phyloP scores from a whole-genome alignment of 2,113 vertebrate species.

The Boleophthalmus pectinirostris region DNA sequence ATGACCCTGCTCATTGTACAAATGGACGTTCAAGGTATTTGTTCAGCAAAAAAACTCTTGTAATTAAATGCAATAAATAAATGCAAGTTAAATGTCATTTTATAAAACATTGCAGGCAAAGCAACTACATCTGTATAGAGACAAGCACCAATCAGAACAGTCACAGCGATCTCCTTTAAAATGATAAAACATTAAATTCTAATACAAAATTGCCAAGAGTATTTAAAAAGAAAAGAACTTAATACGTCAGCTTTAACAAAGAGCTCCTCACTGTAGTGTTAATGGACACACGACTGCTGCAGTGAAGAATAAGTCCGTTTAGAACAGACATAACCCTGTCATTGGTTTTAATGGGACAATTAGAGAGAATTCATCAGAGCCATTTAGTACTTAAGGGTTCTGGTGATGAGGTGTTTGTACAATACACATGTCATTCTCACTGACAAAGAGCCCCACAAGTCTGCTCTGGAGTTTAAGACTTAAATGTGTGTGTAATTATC shows the following conservation, averaged over 20 bases:
- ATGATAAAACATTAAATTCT: neutral
- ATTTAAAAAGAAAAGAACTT: neutral
- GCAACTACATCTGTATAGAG: too few relatives aligned
- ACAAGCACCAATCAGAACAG: too few relatives aligned
- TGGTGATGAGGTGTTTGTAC: constrained; percentile 26
- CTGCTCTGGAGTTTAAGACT: constrained; percentile 20
- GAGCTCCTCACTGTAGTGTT: neutral
- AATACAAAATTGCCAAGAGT: neutral
- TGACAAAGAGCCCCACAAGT: constrained; percentile 9
- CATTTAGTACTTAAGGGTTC: constrained; percentile 2
- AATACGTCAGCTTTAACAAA: neutral
- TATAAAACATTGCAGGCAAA: too few relatives aligned
- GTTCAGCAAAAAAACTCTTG: too few relatives aligned
- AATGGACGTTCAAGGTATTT: too few relatives aligned
- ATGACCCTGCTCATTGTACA: too few relatives aligned
- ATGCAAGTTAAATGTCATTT: too few relatives aligned
- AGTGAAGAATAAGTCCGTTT: neutral
- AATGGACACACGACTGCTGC: neutral
- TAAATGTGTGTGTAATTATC: constrained; percentile 46
- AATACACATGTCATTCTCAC: constrained; percentile 31
- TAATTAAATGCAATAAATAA: too few relatives aligned
- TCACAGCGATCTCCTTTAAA: too few relatives aligned
- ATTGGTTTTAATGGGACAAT: constrained; percentile 27
- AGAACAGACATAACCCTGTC: neutral
- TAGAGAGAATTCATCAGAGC: constrained; percentile 8